These are phyloP conservation scores for Drosophila murphyi DNA, from an alignment of 1,140 invertebrate genomes.

Conservation along the genomic window DNA sequence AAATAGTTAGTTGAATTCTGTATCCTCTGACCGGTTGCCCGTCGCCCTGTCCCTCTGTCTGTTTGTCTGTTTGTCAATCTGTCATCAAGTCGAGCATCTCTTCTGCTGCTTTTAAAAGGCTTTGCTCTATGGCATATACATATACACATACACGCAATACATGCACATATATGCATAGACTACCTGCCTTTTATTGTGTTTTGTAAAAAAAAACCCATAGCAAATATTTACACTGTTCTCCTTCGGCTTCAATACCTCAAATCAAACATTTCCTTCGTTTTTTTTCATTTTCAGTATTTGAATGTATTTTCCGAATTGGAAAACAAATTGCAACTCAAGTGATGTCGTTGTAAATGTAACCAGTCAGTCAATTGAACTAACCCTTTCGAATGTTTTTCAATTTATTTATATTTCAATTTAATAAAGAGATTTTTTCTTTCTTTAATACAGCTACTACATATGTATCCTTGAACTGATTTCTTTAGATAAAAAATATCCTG, in stretches of 20 bases:
- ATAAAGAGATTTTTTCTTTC: neutral
- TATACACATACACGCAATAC: constrained; percentile 12
- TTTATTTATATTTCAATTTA: neutral
- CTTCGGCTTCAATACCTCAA: neutral
- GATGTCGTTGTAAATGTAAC: neutral
- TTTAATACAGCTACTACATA: no score
- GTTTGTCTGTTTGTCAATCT: constrained; percentile 52
- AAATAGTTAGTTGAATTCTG: constrained; percentile 47
- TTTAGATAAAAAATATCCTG: no score
- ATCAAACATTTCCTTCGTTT: constrained; percentile 3
- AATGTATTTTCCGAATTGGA: neutral
- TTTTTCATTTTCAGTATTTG: constrained; percentile 8
- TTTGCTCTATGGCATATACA: constrained; percentile 49
- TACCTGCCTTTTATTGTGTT: constrained; percentile 34
- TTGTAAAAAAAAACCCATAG: neutral
- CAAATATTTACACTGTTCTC: constrained; percentile 30
- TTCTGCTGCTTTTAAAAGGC: constrained; percentile 67
- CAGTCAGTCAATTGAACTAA: neutral
- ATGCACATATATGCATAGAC: constrained; percentile 4
- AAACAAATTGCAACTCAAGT: constrained; percentile 6
- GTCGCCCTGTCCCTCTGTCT: constrained; percentile 26
- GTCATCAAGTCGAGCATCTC: constrained; percentile 50
- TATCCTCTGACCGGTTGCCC: constrained; percentile 8
- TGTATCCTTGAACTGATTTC: no score
- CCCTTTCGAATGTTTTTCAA: neutral